A percentile compares a stretch with the other conserved stretches of the same genome.
These are phyloP conservation scores for Tolmerus cingulatus DNA, from an alignment of 2,888 invertebrate species.

Conservation along the genomic window DNA sequence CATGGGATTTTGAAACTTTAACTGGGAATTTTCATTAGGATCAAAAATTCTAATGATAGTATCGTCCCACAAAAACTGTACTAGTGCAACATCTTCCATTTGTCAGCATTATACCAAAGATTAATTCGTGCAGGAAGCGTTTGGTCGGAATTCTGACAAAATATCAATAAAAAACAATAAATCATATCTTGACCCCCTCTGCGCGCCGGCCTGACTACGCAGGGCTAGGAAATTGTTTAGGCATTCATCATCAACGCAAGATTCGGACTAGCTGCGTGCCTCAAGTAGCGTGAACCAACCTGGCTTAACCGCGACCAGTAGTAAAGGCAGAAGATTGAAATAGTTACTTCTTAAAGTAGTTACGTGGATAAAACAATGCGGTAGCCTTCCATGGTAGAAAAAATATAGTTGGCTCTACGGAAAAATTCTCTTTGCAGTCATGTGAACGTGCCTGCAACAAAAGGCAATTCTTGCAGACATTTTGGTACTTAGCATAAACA, in stretches of 20 bases:
- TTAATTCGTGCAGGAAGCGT: constrained; percentile 44
- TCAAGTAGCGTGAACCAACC: neutral
- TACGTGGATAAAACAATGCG: constrained; percentile 18
- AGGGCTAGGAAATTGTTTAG: neutral
- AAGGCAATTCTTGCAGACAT: neutral
- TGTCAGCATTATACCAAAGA: constrained; percentile 34
- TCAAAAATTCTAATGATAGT: neutral
- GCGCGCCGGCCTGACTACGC: neutral
- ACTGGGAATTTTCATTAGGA: neutral
- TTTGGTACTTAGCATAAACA: constrained; percentile 30
- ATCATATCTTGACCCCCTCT: constrained; percentile 41
- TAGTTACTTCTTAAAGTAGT: neutral
- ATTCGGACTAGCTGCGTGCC: neutral
- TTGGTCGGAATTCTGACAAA: constrained; percentile 42
- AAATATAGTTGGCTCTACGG: neutral
- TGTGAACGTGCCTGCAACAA: constrained; percentile 28
- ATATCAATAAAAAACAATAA: constrained; percentile 46
- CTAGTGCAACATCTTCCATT: constrained; percentile 1
- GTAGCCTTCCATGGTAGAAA: neutral
- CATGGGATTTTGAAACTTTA: neutral
- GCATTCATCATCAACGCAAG: constrained; percentile 18
- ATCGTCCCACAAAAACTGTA: neutral
- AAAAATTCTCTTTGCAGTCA: neutral
- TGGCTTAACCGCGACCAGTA: neutral
- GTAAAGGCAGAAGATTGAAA: neutral